Base-by-base conservation (phyloP, 2,888 invertebrate species). In the Amblyjoppa proteus region DNA sequence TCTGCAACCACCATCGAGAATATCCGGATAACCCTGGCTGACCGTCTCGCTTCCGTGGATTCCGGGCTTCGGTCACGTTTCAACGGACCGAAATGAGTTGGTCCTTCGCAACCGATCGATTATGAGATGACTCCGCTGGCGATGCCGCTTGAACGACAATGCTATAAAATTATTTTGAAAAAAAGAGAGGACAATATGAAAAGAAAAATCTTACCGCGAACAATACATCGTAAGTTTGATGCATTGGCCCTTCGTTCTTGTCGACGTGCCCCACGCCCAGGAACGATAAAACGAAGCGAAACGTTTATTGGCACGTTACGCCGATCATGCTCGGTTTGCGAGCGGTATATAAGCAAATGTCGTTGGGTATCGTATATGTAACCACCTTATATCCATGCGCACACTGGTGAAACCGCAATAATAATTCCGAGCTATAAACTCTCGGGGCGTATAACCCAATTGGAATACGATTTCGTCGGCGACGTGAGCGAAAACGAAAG, bases 11-110 rank as follows among this genome's bases (percentile, higher is more conserved):
- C 69, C 61, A 53, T 34, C 58, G 79, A 89, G 90, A 90, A 89
- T 88, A 89, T 88, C 86, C 89, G 83, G 88, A 87, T 89, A 89
- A 86, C 88, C 89, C 89, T 89, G 87, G 88, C 85, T 88, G 88
- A 84, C 87, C 88, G 78, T 86, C 81, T 74, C 78, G 84, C 53
- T 64, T 66, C 69, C 76, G 28, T 70, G 79, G 51, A 87, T 79
- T 81, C 75, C 66, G 45, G 49, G 73, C 76, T 73, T 71, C 79
- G 81, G 82, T 84, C 81, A 86, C 79, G 82, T 84, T 76, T 66
- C 79, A 81, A 69, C 73, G 71, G 49, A 79, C 70, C 58, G 73
- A 74, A 86, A 86, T 83, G 80, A 80, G 75, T 68, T 58, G 51
- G 73, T 58, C 76, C 77, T 80, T 74, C 73, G 69, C 45, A 51